Percentiles rank a stretch among this genome's conserved stretches.
phyloP scores from a whole-genome alignment of 2,113 vertebrate species.

The Strix uralensis region DNA sequence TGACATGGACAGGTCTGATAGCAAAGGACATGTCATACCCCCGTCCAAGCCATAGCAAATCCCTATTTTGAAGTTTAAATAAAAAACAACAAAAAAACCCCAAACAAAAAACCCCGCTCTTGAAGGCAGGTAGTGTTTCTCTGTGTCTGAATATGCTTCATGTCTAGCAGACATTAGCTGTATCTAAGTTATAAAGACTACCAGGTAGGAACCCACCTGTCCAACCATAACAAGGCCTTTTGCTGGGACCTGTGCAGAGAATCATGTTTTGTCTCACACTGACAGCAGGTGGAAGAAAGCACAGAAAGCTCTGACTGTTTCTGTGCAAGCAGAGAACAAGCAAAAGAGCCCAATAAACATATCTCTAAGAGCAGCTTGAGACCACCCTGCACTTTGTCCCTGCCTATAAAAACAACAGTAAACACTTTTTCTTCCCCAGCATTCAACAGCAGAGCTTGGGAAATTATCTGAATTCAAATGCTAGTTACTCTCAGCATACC shows the following conservation, averaged over 20 bases:
- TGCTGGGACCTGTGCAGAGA: neutral
- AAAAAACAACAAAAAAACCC: rapidly evolving
- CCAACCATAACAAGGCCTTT: neutral
- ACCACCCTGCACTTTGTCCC: neutral
- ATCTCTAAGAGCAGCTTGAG: neutral
- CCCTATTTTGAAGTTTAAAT: neutral
- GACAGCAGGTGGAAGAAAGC: neutral
- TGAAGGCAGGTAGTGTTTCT: neutral
- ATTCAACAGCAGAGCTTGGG: neutral
- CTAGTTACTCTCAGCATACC: neutral
- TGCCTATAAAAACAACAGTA: constrained; percentile 12
- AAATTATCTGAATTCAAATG: constrained; percentile 38
- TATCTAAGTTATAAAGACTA: neutral
- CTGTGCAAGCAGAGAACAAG: neutral
- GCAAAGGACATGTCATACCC: neutral
- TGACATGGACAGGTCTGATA: neutral
- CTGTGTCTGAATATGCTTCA: neutral
- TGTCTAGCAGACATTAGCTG: neutral
- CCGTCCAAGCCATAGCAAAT: neutral
- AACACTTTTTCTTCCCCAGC: neutral
- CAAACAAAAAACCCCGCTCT: neutral
- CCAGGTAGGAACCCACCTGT: neutral
- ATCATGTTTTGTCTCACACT: neutral
- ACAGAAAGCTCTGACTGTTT: neutral
- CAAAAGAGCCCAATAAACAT: neutral